Evolutionary conservation across 2,888 invertebrate species (phyloP).

Genomic region (Hirtodrosophila histrioides): DNA sequence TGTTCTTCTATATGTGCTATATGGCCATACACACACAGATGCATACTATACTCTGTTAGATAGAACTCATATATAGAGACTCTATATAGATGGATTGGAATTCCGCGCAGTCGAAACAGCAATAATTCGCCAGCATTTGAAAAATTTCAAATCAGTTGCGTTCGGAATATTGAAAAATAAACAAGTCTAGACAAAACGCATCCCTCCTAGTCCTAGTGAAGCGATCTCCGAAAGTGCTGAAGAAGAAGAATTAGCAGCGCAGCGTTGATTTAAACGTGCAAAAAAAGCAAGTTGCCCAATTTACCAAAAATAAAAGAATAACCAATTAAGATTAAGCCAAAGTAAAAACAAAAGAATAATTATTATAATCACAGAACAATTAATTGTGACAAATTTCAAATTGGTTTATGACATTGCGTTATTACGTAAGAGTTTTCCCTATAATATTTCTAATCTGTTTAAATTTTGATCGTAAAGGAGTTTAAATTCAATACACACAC

Average conservation of each 20-base stretch:
- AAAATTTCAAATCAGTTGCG: slow-evolving; percentile 84
- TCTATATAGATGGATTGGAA: slow-evolving; percentile 75
- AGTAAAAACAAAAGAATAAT: slow-evolving; percentile 24
- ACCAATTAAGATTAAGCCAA: slow-evolving; percentile 16
- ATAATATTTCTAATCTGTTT: slow-evolving; percentile 56
- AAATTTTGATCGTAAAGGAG: slow-evolving; percentile 66
- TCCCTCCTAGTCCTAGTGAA: slow-evolving; percentile 75
- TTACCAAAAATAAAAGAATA: slow-evolving; percentile 19
- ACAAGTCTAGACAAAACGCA: slow-evolving; percentile 76
- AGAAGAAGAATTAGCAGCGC: slow-evolving; percentile 53
- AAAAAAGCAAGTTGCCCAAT: slow-evolving; percentile 74
- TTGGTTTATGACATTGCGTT: slow-evolving; percentile 25
- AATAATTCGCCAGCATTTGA: slow-evolving; percentile 81
- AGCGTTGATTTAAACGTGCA: slow-evolving; percentile 70
- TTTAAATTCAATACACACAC: slow-evolving; percentile 68
- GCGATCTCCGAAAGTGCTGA: slow-evolving; percentile 78
- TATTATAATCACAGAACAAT: slow-evolving; percentile 17
- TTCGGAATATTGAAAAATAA: slow-evolving; percentile 85
- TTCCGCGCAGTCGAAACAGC: slow-evolving; percentile 77
- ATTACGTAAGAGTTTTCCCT: slow-evolving; percentile 62
- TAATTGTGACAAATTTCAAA: slow-evolving; percentile 33
- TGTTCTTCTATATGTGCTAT: slow-evolving; percentile 31
- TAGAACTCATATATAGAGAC: slow-evolving; percentile 38
- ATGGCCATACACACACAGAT: slow-evolving; percentile 41
- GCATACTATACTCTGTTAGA: slow-evolving; percentile 12